These are phyloP conservation scores for Meloidogyne exigua DNA, from an alignment of 1,140 invertebrate genomes.

Conservation along the genomic window DNA sequence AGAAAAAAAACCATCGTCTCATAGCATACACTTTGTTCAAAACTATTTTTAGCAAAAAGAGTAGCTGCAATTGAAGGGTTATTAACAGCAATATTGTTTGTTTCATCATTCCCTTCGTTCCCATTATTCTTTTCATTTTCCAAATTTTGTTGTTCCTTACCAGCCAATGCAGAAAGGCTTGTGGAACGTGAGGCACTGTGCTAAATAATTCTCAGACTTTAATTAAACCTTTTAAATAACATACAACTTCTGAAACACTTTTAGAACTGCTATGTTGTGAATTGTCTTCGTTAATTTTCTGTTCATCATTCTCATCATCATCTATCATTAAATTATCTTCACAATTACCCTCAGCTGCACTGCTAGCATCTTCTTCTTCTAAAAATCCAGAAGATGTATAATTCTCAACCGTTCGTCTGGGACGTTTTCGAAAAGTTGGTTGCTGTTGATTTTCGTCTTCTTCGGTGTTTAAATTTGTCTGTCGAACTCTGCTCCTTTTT, in stretches of 20 bases:
- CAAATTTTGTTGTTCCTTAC: slow-evolving; percentile 4
- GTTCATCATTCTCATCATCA: not conserved
- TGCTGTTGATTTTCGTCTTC: slow-evolving; percentile 6
- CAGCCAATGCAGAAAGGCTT: not conserved
- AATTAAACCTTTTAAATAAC: not conserved
- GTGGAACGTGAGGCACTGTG: not conserved
- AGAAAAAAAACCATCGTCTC: slow-evolving; percentile 21
- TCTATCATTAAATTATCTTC: slow-evolving; percentile 19
- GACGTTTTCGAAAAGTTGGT: not conserved
- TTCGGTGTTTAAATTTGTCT: slow-evolving; percentile 15
- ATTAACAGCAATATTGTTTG: not conserved
- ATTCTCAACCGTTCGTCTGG: not conserved
- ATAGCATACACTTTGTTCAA: slow-evolving; percentile 24
- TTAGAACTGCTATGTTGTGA: slow-evolving; percentile 11
- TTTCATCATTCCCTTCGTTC: not conserved
- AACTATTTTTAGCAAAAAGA: slow-evolving; percentile 31
- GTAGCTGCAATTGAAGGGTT: slow-evolving; percentile 6
- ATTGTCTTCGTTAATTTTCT: not conserved
- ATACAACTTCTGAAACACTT: not conserved
- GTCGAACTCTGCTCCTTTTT: slow-evolving; percentile 26
- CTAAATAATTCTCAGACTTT: not conserved
- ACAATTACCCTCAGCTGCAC: not conserved
- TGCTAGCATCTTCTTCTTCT: slow-evolving; percentile 27
- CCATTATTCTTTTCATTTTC: not conserved
- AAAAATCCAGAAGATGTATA: slow-evolving; percentile 8